These are phyloP conservation scores for Ooceraea biroi DNA, from an alignment of 1,140 invertebrate species.

Conservation along the genomic window DNA sequence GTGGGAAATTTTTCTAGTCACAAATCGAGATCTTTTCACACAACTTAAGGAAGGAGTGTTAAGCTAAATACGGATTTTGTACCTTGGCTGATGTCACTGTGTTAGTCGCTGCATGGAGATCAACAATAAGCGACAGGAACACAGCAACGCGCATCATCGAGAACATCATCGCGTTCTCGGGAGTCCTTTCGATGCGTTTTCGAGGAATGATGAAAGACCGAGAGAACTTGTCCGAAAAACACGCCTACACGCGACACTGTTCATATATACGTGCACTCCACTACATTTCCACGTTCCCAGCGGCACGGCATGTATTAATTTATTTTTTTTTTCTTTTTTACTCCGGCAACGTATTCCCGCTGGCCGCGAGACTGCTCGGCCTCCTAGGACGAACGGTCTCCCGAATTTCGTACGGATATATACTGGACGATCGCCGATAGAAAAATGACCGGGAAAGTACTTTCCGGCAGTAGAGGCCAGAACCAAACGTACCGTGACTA, in stretches of 20 bases:
- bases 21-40: not conserved
- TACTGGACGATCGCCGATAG: too few species aligned
- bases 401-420: not conserved
- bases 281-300: constrained; percentile 57
- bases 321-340: constrained; percentile 44
- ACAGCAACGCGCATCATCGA: constrained; percentile 60
- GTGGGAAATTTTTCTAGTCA: not conserved
- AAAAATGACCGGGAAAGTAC: not conserved
- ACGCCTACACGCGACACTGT: constrained; percentile 65
- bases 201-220: constrained; percentile 61
- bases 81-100: constrained; percentile 70
- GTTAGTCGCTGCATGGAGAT: constrained; percentile 48
- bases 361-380: not conserved
- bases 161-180: constrained; percentile 66
- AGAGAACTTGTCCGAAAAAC: constrained; percentile 56
- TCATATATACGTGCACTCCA: constrained; percentile 57
- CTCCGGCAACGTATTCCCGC: not conserved
- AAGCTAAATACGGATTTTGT: constrained; percentile 11
- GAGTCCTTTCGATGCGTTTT: constrained; percentile 42
- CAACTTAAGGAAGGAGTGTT: not conserved
- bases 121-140: constrained; percentile 60
- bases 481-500: constrained; percentile 54
- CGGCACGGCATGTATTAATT: constrained; percentile 43
- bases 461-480: not conserved
- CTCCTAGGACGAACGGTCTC: not conserved